Evolutionary conservation across 23 tunicate species (phyloP).

Genomic region (Diplosoma virens): DNA sequence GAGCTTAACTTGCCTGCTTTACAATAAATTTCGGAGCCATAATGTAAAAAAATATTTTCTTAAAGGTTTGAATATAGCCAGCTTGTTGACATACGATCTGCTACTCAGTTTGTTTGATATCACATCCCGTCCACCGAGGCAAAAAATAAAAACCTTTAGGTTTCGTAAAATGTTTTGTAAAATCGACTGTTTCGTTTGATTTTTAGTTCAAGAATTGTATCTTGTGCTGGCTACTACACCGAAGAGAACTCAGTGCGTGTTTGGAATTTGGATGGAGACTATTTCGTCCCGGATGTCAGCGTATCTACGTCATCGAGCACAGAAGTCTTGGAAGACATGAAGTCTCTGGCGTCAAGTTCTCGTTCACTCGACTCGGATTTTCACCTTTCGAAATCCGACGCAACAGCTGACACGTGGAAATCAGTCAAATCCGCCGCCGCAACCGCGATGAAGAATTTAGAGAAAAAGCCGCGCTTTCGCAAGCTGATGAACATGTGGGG

Average conservation of each 20-base stretch:
- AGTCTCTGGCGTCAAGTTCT: conserved; percentile 46
- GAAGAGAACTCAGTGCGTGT: conserved; percentile 35
- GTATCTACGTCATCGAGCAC: conserved; percentile 10
- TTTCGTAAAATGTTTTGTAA: no score
- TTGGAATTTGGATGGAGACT: conserved; percentile 40
- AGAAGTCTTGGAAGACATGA: conserved; percentile 25
- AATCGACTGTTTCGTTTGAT: no score
- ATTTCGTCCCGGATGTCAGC: not conserved
- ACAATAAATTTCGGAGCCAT: no score
- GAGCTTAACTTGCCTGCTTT: no score
- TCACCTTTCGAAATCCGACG: not conserved
- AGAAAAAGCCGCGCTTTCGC: conserved; percentile 29
- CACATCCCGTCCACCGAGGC: no score
- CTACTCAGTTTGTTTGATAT: no score
- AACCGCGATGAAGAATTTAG: conserved; percentile 21
- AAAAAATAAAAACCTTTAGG: no score
- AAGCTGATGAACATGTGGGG: conserved; percentile 38
- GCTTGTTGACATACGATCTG: no score
- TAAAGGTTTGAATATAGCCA: no score
- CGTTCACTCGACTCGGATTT: conserved; percentile 38
- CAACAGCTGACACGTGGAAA: conserved; percentile 3
- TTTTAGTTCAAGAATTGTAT: conserved; percentile 10
- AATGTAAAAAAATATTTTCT: no score
- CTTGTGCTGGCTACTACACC: conserved; percentile 49
- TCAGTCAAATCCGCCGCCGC: conserved; percentile 27